Evolutionary conservation across 30 jellyfish, hydroid and myxozoan genomes (phyloP), one percentile per base, ranked within the genome.

Genomic region (Cassiopea xamachana): DNA sequence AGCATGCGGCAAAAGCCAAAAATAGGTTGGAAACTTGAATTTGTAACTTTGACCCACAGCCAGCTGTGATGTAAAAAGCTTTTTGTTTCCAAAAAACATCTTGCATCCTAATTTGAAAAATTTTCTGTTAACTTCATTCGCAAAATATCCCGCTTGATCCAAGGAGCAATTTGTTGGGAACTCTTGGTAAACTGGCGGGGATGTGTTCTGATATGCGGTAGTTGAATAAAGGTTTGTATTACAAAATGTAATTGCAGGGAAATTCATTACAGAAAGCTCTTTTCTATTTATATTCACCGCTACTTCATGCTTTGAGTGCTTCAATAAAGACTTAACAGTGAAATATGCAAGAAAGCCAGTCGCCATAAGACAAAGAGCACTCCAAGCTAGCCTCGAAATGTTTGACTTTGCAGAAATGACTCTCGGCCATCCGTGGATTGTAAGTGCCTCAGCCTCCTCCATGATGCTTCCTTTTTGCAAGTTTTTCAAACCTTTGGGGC

Each of bases 221-320:
- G 17, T 55, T 59, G 46, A 1, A 18, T 48, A 13, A 2, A 78
- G 1, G 62, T 88, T 88, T 7, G 91, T 48, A 68, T 88, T 70
- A 82, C 95, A 88, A 61, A 88, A 27, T n/a, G 95, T 88, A 1
- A 88, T 79, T 18, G 90, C 91, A 13, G 95, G 95, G 2, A 88
- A 43, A 1, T 80, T 17, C 72, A 88, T 50, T 39, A 15, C 19
- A 7, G 10, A 3, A 14, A 47, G 43, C 19, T 45, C n/a, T 0
- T 0, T 79, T 49, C 67, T 68, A 10, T 80, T 60, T 2, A 5
- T 46, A 2, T 49, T 88, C 16, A 51, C 61, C 55, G 46, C 70
- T 47, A 88, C 73, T 18, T 79, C 88, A 2, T 68, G 46, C 1
- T 51, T 16, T 2, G 2, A 12, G 17, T 78, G 88, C 70, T 70